Evolutionary conservation across 2,797 vertebrate genomes (phyloP).

Genomic region (Sciurus carolinensis): DNA sequence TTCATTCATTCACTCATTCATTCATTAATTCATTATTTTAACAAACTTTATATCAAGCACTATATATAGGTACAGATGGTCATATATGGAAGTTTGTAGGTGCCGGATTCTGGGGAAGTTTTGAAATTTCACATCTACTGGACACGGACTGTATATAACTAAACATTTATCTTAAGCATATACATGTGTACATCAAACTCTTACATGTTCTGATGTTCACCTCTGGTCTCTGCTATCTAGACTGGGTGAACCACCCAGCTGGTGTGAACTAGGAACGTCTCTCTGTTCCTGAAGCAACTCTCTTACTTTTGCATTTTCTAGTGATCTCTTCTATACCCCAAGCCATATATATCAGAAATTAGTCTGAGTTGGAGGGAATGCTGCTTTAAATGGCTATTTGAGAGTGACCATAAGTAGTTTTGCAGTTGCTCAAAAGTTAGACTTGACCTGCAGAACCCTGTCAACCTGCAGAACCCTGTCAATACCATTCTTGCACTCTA

Average conservation of each 20-base stretch:
- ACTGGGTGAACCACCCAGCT: background rate
- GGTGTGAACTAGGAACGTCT: background rate
- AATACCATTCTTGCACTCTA: background rate
- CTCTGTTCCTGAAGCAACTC: background rate
- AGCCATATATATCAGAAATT: background rate
- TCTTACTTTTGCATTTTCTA: background rate
- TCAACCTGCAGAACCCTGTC: too few relatives aligned
- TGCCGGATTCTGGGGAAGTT: background rate
- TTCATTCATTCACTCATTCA: background rate
- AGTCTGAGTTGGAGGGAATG: background rate
- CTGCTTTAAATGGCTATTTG: background rate
- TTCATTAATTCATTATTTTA: background rate
- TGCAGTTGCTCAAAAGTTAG: background rate
- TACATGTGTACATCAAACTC: background rate
- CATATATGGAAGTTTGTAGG: background rate
- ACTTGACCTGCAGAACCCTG: background rate
- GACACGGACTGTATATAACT: background rate
- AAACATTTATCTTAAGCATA: background rate
- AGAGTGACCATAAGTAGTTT: background rate
- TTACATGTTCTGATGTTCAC: background rate
- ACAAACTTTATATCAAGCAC: background rate
- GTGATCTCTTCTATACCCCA: background rate
- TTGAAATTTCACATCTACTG: constrained; percentile 35
- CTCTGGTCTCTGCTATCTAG: background rate
- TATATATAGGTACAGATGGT: background rate